phyloP scores from a whole-genome alignment of 2,113 vertebrate genomes.

The Vanacampus margaritifer region DNA sequence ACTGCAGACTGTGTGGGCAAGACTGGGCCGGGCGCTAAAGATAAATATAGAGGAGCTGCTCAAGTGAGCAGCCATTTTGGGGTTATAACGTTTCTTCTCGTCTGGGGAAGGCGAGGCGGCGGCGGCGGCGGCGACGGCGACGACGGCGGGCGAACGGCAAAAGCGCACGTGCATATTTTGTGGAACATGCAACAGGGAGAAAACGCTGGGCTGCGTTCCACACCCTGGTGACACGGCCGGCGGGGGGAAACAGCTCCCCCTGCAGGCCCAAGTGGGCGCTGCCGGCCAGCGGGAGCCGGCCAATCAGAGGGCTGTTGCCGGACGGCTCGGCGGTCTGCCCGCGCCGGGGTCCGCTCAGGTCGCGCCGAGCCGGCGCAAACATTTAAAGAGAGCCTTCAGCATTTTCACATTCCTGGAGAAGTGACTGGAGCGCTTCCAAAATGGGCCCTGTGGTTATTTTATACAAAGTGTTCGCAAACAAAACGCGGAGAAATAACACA shows the following conservation, averaged over 20 bases:
- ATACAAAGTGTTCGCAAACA: not conserved
- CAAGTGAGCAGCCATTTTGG: conserved; percentile 52
- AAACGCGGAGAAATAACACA: not conserved
- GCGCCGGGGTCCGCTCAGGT: not conserved
- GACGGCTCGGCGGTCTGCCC: conserved; percentile 37
- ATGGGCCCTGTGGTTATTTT: not conserved
- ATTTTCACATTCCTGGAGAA: not conserved
- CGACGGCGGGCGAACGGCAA: conserved; percentile 1
- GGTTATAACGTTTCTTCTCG: conserved; percentile 30
- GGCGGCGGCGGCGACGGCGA: conserved; percentile 3
- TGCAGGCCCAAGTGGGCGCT: conserved; percentile 36
- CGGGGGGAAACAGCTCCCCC: conserved; percentile 31
- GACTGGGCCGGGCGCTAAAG: conserved; percentile 59
- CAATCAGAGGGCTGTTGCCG: conserved; percentile 64
- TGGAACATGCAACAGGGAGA: not conserved
- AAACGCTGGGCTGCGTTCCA: too few relatives aligned
- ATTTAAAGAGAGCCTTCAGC: not conserved
- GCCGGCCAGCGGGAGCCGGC: conserved; percentile 30
- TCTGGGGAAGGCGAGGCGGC: conserved; percentile 14
- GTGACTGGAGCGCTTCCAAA: not conserved
- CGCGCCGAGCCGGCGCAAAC: not conserved
- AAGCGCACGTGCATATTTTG: not conserved
- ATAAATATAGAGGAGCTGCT: conserved; percentile 64
- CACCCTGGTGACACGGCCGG: not conserved
- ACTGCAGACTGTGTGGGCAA: conserved; percentile 60